These are phyloP conservation scores for Glomeris marginata DNA, from an alignment of 2,888 invertebrate species.

Conservation along the genomic window DNA sequence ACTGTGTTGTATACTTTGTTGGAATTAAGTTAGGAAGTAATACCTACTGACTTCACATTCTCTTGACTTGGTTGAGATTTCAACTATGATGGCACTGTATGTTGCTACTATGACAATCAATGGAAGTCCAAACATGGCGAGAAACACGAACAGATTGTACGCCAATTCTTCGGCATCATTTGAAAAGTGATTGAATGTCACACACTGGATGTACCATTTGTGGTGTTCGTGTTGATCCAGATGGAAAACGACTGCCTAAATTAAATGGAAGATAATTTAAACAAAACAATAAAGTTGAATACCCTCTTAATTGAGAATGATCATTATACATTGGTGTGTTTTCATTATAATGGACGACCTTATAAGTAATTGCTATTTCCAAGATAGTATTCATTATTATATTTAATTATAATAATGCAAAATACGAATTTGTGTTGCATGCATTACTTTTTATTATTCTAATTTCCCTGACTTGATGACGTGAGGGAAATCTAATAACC, in stretches of 20 bases:
- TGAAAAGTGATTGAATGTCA: conserved; percentile 66
- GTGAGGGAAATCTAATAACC: no score
- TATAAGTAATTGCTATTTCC: no score
- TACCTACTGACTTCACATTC: conserved; percentile 12
- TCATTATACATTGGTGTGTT: no score
- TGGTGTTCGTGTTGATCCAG: conserved; percentile 66
- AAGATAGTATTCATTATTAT: no score
- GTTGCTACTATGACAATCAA: conserved; percentile 70
- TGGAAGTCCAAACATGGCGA: conserved; percentile 74
- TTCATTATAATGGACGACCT: no score
- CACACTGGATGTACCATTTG: conserved; percentile 78
- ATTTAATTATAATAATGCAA: no score
- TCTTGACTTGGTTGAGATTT: conserved; percentile 42
- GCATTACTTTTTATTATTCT: no score
- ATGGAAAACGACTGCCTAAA: conserved; percentile 66
- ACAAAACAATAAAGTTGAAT: no score
- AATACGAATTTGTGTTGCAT: no score
- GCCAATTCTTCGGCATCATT: conserved; percentile 53
- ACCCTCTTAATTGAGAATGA: no score
- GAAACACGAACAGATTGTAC: conserved; percentile 69
- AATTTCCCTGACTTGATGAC: no score
- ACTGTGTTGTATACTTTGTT: not conserved
- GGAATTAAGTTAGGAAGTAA: not conserved
- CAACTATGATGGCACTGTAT: conserved; percentile 71
- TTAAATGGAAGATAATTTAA: no score